Conservation (phyloP, 2,888 invertebrate species). For the Andrena marginata region DNA sequence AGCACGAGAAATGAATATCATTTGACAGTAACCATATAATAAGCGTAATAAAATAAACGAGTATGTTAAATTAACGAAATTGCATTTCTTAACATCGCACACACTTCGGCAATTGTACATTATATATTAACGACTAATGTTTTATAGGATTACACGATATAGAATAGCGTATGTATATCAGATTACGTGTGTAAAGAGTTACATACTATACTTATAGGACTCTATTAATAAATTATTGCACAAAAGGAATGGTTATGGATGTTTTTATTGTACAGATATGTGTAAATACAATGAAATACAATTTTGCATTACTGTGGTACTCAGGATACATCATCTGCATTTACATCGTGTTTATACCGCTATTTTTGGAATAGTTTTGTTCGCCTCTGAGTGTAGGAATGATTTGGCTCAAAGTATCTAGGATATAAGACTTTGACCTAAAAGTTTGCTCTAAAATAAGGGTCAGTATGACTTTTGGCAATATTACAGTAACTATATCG, state of each 20-base stretch:
- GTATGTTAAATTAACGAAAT: slow-evolving; percentile 21
- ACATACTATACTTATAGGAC: slow-evolving; percentile 19
- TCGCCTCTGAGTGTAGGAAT: slow-evolving; percentile 50
- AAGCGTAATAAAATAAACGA: slow-evolving; percentile 30
- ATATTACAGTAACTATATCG: slow-evolving; percentile 52
- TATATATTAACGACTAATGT: slow-evolving; percentile 3
- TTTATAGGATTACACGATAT: slow-evolving; percentile 12
- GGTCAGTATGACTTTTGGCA: slow-evolving; percentile 29
- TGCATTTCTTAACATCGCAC: slow-evolving; percentile 13
- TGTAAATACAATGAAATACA: slow-evolving; percentile 79
- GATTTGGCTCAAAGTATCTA: slow-evolving; percentile 58
- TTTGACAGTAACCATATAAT: slow-evolving; percentile 16
- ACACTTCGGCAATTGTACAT: slow-evolving; percentile 1
- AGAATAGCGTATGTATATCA: neutral
- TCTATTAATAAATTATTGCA: slow-evolving; percentile 48
- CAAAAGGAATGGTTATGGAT: slow-evolving; percentile 59
- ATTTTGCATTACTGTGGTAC: slow-evolving; percentile 66
- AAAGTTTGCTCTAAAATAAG: slow-evolving; percentile 27
- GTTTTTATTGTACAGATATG: slow-evolving; percentile 83
- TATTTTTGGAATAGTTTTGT: slow-evolving; percentile 55
- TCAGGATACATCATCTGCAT: slow-evolving; percentile 64
- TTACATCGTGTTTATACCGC: slow-evolving; percentile 68
- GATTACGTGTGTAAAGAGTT: slow-evolving; percentile 16
- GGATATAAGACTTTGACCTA: slow-evolving; percentile 45
- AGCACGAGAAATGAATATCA: slow-evolving; percentile 14